A percentile compares a stretch with the other conserved stretches of the same genome.
Conservation (phyloP, 2,797 vertebrate genomes). For the Nasua narica region DNA sequence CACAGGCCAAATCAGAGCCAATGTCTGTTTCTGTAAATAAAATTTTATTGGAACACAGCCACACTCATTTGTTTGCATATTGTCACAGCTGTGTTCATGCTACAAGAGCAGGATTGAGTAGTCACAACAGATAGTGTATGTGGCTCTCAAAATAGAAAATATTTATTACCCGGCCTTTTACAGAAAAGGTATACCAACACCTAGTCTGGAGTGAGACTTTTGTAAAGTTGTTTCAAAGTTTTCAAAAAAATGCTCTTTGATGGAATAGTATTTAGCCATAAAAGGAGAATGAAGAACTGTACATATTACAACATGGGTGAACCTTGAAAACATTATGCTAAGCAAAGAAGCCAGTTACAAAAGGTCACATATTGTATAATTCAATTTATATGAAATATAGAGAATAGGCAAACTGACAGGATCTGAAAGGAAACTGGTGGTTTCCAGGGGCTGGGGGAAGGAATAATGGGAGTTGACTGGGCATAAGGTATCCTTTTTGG, state of each 20-base stretch:
- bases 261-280: neutral
- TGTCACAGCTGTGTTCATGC: too few relatives aligned
- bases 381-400: neutral
- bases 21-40: neutral
- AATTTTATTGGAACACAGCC: neutral
- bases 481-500: rapidly evolving
- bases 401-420: neutral
- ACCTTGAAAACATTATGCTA: neutral
- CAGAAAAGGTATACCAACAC: neutral
- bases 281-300: neutral
- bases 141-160: neutral
- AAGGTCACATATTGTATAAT: neutral
- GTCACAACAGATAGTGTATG: neutral
- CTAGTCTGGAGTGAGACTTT: neutral
- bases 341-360: neutral
- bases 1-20: neutral
- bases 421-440: too few relatives aligned
- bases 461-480: too few relatives aligned
- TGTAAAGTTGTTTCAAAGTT: neutral
- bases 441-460: neutral
- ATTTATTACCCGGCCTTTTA: neutral
- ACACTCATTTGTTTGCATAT: too few relatives aligned
- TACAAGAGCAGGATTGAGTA: neutral
- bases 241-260: neutral
- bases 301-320: neutral